Evolutionary conservation across 2,797 vertebrate species (phyloP), one percentile per base, ranked within the genome.

Genomic region (Danionella dracula): DNA sequence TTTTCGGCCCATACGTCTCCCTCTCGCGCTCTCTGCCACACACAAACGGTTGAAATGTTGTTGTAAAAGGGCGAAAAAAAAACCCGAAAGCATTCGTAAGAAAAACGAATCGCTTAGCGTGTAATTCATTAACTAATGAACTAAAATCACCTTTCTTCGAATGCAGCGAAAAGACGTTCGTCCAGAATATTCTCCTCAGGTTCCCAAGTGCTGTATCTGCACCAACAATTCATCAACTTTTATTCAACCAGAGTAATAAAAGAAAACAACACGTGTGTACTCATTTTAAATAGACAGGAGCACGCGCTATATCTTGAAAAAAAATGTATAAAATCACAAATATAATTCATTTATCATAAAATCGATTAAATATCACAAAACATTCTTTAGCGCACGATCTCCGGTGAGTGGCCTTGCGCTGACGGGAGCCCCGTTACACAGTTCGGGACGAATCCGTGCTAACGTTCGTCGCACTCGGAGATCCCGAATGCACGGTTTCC

Each of bases 151-250:
- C 96, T 96, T 85, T 98, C 94, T 78, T 97, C 93, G 81, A 99
- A 99, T 81, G 95, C 95, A 12, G 92, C 91, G 4, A 98, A 93
- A 60, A 99, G 89, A 20, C 96, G 93, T 2, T 88, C 93, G 54
- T 99, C 95, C 80, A 99, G 84, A 76, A 99, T 99, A 83, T 99
- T 98, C 76, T 99, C 95, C 76, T 97, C 95, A 0, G 95, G 96
- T 50, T 99, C 96, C 95, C 96, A 98, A 16, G 96, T 99, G 86
- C 94, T 97, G 87, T 97, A 98, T 84, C 95, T 98, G 62, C 1
- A 70, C 63, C 60, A 69, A 71, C 71, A 79, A 72, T n/a, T 12
- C 29, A 31, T 31, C 29, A 31, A 31, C 9, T 31, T 31, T 31
- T 31, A 21, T 15, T 21, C 10, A n/a, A 4, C 1, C 8, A 7